Percentiles rank a stretch among this genome's conserved stretches.
Evolutionary conservation across 2,113 vertebrate species (phyloP).

Genomic region (Coryphaenoides rupestris): DNA sequence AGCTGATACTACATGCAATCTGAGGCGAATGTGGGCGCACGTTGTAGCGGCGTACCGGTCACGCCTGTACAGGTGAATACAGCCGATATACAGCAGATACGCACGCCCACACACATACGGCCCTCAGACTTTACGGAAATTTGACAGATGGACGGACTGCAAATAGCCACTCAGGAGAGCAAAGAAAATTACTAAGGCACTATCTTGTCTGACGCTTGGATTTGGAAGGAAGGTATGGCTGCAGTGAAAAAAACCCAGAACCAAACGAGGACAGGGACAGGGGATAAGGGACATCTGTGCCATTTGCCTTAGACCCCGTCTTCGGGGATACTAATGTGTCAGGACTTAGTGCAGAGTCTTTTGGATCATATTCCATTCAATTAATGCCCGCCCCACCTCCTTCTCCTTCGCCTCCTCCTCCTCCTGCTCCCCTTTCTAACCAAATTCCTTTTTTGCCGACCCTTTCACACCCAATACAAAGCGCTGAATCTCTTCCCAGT

Average conservation of each 20-base stretch:
- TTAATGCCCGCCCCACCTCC: conserved; percentile 41
- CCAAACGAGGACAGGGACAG: conserved; percentile 25
- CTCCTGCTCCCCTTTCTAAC: too few species aligned
- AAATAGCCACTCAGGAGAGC: conserved; percentile 60
- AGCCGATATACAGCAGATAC: neutral
- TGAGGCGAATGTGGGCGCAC: neutral
- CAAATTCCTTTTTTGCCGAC: neutral
- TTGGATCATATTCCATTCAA: conserved; percentile 66
- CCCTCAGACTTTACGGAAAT: conserved; percentile 45
- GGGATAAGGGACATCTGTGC: conserved; percentile 58
- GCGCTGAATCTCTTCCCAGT: conserved; percentile 42
- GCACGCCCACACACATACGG: conserved; percentile 31
- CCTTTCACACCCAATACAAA: conserved; percentile 24
- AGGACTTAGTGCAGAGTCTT: conserved; percentile 44
- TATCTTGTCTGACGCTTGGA: conserved; percentile 54
- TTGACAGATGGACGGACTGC: conserved; percentile 61
- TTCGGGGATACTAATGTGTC: conserved; percentile 62
- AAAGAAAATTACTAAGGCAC: conserved; percentile 59
- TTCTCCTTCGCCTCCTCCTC: too few species aligned
- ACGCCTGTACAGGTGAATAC: neutral
- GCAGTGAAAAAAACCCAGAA: neutral
- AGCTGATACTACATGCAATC: neutral
- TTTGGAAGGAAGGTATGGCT: conserved; percentile 47
- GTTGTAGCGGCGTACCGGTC: neutral
- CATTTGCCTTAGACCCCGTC: conserved; percentile 62